Evolutionary conservation across 1,140 invertebrate species (phyloP).

Genomic region (Sinella curviseta): DNA sequence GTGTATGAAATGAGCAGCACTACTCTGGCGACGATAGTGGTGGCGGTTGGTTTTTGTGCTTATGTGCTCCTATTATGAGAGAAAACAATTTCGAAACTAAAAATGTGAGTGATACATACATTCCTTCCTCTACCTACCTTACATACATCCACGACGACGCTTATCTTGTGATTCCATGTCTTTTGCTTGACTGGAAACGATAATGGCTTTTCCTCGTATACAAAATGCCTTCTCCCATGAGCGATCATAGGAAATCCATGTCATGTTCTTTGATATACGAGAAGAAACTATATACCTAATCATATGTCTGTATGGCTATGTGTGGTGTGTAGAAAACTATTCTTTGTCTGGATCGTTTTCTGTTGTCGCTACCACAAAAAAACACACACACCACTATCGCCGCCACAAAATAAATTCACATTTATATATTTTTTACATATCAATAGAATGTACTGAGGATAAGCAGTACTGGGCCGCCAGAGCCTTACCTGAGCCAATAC

Average conservation of each 20-base stretch:
- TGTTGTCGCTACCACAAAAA: too few species aligned
- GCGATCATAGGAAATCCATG: background rate
- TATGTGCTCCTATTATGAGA: too few species aligned
- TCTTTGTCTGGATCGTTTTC: background rate
- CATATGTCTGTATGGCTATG: background rate
- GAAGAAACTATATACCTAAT: too few species aligned
- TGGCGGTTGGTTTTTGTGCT: too few species aligned
- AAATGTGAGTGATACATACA: background rate
- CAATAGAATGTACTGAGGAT: too few species aligned
- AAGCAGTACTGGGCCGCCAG: too few species aligned
- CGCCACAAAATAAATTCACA: slow-evolving; percentile 1
- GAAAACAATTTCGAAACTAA: background rate
- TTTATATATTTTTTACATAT: background rate
- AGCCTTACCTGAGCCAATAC: too few species aligned
- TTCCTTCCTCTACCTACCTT: too few species aligned
- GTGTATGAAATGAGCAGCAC: too few species aligned
- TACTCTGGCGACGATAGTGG: too few species aligned
- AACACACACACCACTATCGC: too few species aligned
- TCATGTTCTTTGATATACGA: slow-evolving; percentile 9
- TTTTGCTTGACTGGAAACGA: slow-evolving; percentile 10
- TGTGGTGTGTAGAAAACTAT: too few species aligned
- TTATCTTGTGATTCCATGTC: background rate
- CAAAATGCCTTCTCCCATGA: slow-evolving; percentile 4
- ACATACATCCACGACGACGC: background rate
- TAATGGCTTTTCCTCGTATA: slow-evolving; percentile 14